A percentile compares a stretch with the other conserved stretches of the same genome.
Evolutionary conservation across 1,140 invertebrate species (phyloP).

Genomic region (Orchesella cincta): DNA sequence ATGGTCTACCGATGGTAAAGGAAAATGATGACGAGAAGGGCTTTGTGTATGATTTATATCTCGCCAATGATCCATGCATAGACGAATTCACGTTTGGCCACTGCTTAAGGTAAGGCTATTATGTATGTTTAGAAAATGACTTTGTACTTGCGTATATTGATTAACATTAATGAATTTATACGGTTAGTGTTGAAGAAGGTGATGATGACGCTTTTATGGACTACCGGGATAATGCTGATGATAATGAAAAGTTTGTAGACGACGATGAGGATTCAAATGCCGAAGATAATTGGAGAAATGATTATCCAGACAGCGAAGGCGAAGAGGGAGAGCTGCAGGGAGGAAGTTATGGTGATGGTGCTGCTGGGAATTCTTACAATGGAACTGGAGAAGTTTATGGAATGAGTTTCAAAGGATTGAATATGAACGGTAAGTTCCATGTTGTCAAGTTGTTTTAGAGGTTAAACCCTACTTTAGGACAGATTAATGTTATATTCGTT

Average conservation of each 20-base stretch:
- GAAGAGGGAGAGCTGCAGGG: background rate
- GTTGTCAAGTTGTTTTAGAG: background rate
- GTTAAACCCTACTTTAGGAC: background rate
- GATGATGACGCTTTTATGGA: constrained; percentile 7
- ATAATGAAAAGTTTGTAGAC: background rate
- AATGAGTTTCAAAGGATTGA: background rate
- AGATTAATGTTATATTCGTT: background rate
- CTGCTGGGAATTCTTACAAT: background rate
- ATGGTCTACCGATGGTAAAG: constrained; percentile 35
- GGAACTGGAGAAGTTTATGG: too few relatives aligned
- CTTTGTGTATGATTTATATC: constrained; percentile 32
- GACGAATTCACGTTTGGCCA: constrained; percentile 11
- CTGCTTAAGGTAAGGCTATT: constrained; percentile 13
- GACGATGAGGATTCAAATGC: constrained; percentile 44
- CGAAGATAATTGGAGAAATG: constrained; percentile 42
- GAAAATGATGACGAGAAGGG: background rate
- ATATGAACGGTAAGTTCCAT: background rate
- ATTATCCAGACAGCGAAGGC: constrained; percentile 39
- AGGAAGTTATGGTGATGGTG: background rate
- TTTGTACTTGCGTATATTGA: background rate
- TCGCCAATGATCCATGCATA: constrained; percentile 27
- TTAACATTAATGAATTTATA: background rate
- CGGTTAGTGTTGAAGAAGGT: constrained; percentile 16
- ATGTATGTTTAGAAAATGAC: background rate
- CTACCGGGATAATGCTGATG: background rate